Evolutionary conservation across 1,140 invertebrate genomes (phyloP), one percentile per base, ranked within the genome.

Genomic region (Octopus bimaculoides): DNA sequence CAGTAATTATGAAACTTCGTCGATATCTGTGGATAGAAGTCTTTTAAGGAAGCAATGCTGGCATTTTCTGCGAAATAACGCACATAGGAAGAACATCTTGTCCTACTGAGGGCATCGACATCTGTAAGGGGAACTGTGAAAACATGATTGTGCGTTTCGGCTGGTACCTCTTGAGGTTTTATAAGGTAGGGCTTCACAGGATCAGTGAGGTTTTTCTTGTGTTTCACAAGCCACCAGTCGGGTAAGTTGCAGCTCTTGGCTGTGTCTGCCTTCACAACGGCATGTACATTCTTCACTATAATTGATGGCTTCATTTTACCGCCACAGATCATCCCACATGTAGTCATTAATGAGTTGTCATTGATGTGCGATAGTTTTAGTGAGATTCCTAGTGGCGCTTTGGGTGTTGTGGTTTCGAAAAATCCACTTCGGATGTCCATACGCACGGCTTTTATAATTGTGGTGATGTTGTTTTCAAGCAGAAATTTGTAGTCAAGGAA

Each of bases 1-100:
- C 83, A 82, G 76, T 85, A 84, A 74, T 86, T 81, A 76, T 85
- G 83, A 77, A 86, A 85, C 53, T 82, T 82, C 7, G 80, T 83
- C 66, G 81, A 79, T 6, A 85, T 82, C 12, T 83, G 81, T 56
- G 78, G 77, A 26, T 83, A 83, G 74, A 81, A 82, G 52, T 78
- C 82, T 78, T 81, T 81, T 5, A 82, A 52, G 26, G 85, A 85
- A 4, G 85, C 85, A 73, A 86, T 82, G 55, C 85, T 86, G 5
- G 84, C 83, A 77, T 84, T 84, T 54, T 86, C 84, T 4, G 80
- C 61, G 73, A 86, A 86, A 78, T 84, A 86, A 66, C 81, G 76
- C 4, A 85, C 77, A 77, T 86, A 86, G 12, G 85, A 85, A 2
- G 85, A 82, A 81, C 85, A 86, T 55, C 84, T 73, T 69, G 85